phyloP scores from a whole-genome alignment of 2,888 invertebrate genomes.

The Caenorhabditis parvicauda region DNA sequence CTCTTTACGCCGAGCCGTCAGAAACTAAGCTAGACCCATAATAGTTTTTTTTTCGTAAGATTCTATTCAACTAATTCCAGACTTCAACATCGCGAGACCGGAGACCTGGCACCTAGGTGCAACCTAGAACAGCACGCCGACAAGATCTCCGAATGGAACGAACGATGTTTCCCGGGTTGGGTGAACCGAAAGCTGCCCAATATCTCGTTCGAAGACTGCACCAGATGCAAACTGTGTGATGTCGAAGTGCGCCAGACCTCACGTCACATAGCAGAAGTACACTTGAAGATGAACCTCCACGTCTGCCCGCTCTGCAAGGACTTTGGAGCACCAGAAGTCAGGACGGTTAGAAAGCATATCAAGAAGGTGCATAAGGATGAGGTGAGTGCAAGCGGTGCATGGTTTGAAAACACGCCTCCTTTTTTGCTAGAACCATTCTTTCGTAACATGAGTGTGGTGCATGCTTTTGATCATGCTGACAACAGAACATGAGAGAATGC shows the following conservation, averaged over 20 bases:
- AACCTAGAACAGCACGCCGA: slow-evolving; percentile 35
- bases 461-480: too few species aligned
- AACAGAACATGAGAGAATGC: too few species aligned
- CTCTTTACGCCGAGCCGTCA: too few species aligned
- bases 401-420: too few species aligned
- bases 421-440: too few species aligned
- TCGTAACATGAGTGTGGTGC: too few species aligned
- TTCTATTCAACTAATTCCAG: slow-evolving; percentile 3
- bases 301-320: slow-evolving; percentile 49
- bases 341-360: slow-evolving; percentile 43
- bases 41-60: too few species aligned
- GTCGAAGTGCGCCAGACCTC: slow-evolving; percentile 48
- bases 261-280: slow-evolving; percentile 46
- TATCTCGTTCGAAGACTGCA: slow-evolving; percentile 41
- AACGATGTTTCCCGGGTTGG: slow-evolving; percentile 49
- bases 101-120: slow-evolving; percentile 35
- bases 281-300: slow-evolving; percentile 43
- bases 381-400: slow-evolving; percentile 14
- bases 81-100: slow-evolving; percentile 31
- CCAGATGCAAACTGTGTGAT: slow-evolving; percentile 40
- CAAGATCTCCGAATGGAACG: slow-evolving; percentile 48
- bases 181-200: slow-evolving; percentile 47
- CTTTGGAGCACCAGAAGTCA: slow-evolving; percentile 45
- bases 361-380: slow-evolving; percentile 38
- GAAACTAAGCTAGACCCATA: too few species aligned